Conservation (phyloP, 2,113 vertebrate genomes). For the Bucco capensis region DNA sequence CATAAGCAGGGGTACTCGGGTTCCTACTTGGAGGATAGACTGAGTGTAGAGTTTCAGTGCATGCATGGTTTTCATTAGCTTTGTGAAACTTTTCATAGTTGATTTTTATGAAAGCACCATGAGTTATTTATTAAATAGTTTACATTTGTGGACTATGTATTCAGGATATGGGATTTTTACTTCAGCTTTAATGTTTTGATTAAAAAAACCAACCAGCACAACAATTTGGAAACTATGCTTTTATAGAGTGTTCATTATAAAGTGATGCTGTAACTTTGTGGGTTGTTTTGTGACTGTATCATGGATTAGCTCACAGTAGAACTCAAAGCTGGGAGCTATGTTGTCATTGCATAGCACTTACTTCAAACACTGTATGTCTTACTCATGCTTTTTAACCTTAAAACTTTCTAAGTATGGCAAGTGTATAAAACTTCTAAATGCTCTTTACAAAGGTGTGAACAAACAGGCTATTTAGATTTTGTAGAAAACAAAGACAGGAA, state of each 20-base stretch:
- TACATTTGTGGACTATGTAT: neutral
- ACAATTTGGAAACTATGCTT: neutral
- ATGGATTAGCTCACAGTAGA: neutral
- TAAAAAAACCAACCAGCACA: neutral
- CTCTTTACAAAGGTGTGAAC: neutral
- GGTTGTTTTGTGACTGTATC: neutral
- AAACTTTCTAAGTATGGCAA: neutral
- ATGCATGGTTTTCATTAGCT: conserved; percentile 21
- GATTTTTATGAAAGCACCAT: neutral
- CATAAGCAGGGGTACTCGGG: neutral
- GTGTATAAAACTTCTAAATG: neutral
- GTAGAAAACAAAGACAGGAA: neutral
- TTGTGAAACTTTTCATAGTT: neutral
- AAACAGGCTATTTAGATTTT: neutral
- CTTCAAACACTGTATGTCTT: neutral
- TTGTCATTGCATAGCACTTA: neutral
- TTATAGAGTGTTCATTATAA: neutral
- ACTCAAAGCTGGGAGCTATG: neutral
- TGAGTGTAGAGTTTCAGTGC: neutral
- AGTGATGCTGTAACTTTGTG: neutral
- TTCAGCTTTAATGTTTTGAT: neutral
- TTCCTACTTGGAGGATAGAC: neutral
- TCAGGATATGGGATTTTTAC: neutral
- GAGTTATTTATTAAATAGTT: conserved; percentile 33
- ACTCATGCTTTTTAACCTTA: neutral